Conservation (phyloP, 2,888 invertebrate genomes). For the Drosophila austrosaltans region DNA sequence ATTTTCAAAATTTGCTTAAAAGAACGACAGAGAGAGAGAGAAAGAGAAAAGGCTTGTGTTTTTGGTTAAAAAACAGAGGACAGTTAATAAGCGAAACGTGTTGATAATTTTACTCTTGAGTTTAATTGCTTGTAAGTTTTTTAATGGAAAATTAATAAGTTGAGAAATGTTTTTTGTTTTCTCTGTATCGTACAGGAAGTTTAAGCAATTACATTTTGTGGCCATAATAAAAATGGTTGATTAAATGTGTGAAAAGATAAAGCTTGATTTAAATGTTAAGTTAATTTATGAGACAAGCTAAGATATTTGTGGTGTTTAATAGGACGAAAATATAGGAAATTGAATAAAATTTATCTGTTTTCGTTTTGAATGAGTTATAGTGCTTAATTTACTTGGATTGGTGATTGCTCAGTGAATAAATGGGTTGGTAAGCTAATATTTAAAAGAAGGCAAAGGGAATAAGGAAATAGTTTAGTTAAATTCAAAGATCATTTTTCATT, state of each 20-base stretch:
- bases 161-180: slow-evolving; percentile 54
- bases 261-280: neutral
- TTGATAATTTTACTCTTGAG: slow-evolving; percentile 64
- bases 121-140: slow-evolving; percentile 64
- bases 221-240: slow-evolving; percentile 40
- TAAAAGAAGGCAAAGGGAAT: too few relatives aligned
- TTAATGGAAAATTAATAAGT: slow-evolving; percentile 71
- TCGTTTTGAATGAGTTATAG: too few relatives aligned
- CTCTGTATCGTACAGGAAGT: neutral
- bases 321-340: too few relatives aligned
- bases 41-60: slow-evolving; percentile 36
- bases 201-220: slow-evolving; percentile 9
- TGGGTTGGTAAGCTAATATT: too few relatives aligned
- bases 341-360: too few relatives aligned
- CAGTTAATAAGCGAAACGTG: slow-evolving; percentile 72
- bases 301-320: neutral
- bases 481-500: too few relatives aligned
- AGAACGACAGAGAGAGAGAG: slow-evolving; percentile 45
- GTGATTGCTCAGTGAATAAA: too few relatives aligned
- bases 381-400: too few relatives aligned
- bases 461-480: too few relatives aligned
- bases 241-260: slow-evolving; percentile 38
- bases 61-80: slow-evolving; percentile 22
- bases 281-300: neutral
- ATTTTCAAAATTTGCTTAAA: slow-evolving; percentile 55